Evolutionary conservation across 2,113 vertebrate genomes (phyloP), one percentile per base, ranked within the genome.

Genomic region (Ammodytes marinus): DNA sequence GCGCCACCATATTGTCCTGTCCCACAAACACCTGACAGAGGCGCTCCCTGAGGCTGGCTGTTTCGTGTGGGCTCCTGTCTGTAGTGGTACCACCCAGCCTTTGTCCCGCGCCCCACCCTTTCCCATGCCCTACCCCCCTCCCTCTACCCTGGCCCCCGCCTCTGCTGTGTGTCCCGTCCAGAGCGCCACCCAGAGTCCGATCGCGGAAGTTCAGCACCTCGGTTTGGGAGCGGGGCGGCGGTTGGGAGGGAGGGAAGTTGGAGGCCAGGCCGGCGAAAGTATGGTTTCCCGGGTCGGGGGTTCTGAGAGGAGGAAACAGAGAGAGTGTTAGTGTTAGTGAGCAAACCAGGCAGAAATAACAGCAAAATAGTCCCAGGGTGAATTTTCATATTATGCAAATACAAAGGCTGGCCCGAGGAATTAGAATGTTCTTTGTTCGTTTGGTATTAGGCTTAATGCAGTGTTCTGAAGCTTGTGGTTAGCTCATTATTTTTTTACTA

Each of bases 1-100:
- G 94, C 19, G 94, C 94, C 73, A 98, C 95, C 75, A 93, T 91
- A 76, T 91, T 91, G 65, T 96, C 94, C 91, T 97, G 96, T n/a
- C 81, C 95, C 0, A 88, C 90, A 64, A 98, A 98, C 35, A 97
- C 94, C 82, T 95, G 92, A 43, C 92, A 71, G 47, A 98, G 94
- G 66, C 91, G 86, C 71, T 94, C 86, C 69, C 94, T 93, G 0
- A 97, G 91, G 59, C 47, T 65, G 43, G 94, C 87, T 0, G 96
- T 97, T 59, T 96, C 95, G 7, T 90, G 85, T 0, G 54, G 47
- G 0, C 72, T 88, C 82, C 95, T 85, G 68, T 90, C 79, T 0
- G 46, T 27, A 27, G 27, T 27, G 27, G 27, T 27, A 2, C 27
- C 27, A 27, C 27, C 27, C 27, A 27, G 27, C 27, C 27, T 27